Evolutionary conservation across 53 echinoderm and acorn worm genomes (phyloP).

Genomic region (Temnopleurus reevesii): DNA sequence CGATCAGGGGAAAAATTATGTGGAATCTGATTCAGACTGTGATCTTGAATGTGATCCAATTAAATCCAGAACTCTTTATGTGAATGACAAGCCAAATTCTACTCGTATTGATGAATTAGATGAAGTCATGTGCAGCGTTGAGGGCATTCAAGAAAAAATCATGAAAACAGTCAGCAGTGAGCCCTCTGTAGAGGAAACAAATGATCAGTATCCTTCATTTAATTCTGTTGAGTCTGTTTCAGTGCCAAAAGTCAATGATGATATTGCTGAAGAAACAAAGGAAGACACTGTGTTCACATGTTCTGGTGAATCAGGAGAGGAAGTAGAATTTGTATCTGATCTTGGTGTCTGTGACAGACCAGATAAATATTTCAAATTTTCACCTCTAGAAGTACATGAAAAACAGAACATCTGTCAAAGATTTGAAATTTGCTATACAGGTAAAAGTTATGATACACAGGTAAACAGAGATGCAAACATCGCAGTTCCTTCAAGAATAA

Average conservation of each 20-base stretch:
- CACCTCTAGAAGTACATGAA: not conserved
- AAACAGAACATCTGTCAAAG: not conserved
- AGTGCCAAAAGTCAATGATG: not conserved
- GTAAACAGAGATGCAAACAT: not conserved
- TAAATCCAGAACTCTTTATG: too few species aligned
- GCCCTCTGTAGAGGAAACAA: too few species aligned
- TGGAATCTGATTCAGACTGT: not conserved
- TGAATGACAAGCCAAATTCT: too few species aligned
- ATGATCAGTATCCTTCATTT: not conserved
- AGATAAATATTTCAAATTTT: constrained; percentile 14
- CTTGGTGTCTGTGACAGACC: not conserved
- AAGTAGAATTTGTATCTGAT: not conserved
- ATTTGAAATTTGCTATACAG: not conserved
- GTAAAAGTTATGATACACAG: not conserved
- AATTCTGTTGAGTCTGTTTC: not conserved
- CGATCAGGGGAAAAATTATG: not conserved
- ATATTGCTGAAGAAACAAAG: not conserved
- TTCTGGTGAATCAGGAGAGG: not conserved
- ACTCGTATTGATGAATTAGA: not conserved
- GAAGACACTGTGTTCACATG: not conserved
- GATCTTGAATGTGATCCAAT: not conserved
- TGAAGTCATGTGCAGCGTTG: not conserved
- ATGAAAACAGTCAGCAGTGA: too few species aligned
- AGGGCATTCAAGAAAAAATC: too few species aligned
- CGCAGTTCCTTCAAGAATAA: not conserved